Base-by-base conservation (phyloP, 2,888 invertebrate genomes). In the Cyclophora albipunctata region DNA sequence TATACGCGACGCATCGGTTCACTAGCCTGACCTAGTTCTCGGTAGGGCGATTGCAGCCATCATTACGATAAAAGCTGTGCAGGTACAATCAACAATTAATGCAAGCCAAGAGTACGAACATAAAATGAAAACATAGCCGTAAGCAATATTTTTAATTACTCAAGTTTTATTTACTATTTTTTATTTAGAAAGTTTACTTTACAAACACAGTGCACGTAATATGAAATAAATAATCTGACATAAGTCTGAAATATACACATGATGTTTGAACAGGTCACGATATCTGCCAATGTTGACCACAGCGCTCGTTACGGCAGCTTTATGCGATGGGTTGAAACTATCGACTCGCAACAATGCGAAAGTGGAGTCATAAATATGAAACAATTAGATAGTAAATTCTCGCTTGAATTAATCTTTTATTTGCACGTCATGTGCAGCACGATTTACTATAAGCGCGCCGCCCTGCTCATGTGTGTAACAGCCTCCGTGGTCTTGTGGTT, bases 341-440 rank as follows among this genome's bases (percentile, higher is more conserved):
- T 73, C 71, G 71, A 63, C 69, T 69, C 67, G 64, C 73, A 80
- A 79, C 81, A 81, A 78, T 80, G 75, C 72, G 64, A 71, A 62
- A 61, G 68, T 64, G 65, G 69, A 71, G 75, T 75, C 80, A 75
- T 83, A 83, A 84, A 83, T 82, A 73, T 68, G 64, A 74, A 81
- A 81, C 82, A 83, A 83, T 84, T 81, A 84, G 73, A 78, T 76
- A 68, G 82, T 83, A 83, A 83, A 82, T 82, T 74, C 71, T 66
- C 70, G 66, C 72, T 77, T 76, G 75, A 76, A 82, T 82, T 77
- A 76, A 80, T 81, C 77, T 80, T 83, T 82, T 82, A 80, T 83
- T 81, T 80, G 78, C 81, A 70, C 79, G 70, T 84, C 84, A 83
- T 80, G 82, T 82, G 78, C 82, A 20, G 20, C 20, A 20, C 20